These are phyloP conservation scores for Eretmocerus hayati DNA, from an alignment of 2,888 invertebrate species.

Conservation along the genomic window DNA sequence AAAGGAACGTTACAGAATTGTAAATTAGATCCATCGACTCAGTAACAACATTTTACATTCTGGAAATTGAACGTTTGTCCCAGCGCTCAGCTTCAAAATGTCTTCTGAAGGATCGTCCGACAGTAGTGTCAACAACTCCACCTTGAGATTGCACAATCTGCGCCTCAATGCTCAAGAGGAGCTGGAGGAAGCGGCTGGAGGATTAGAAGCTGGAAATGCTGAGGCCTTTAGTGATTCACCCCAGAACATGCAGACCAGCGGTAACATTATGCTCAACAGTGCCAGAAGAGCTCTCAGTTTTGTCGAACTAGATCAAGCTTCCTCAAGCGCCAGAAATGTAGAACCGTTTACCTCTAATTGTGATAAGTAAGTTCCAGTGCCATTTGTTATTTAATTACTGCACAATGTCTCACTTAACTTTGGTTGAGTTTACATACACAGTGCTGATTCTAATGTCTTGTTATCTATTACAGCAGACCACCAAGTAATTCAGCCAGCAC, in stretches of 20 bases:
- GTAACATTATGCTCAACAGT: slow-evolving; percentile 32
- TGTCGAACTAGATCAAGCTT: slow-evolving; percentile 34
- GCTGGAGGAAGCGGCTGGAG: slow-evolving; percentile 21
- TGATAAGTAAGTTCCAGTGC: slow-evolving; percentile 33
- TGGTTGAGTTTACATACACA: too few relatives aligned
- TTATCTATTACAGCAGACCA: slow-evolving; percentile 33
- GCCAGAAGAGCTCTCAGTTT: slow-evolving; percentile 35
- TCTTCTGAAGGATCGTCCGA: slow-evolving; percentile 33
- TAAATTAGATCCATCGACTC: too few relatives aligned
- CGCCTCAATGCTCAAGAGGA: slow-evolving; percentile 28
- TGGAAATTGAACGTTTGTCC: too few relatives aligned
- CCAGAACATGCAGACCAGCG: slow-evolving; percentile 34
- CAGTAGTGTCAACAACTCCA: slow-evolving; percentile 29
- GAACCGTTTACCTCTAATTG: slow-evolving; percentile 31
- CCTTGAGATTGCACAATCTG: slow-evolving; percentile 30
- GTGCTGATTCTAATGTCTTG: not conserved
- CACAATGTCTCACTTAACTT: too few relatives aligned
- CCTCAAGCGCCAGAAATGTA: slow-evolving; percentile 25
- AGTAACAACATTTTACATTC: too few relatives aligned
- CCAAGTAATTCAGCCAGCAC: slow-evolving; percentile 36
- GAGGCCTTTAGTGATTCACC: slow-evolving; percentile 28
- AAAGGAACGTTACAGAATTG: too few relatives aligned
- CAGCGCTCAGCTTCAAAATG: slow-evolving; percentile 29
- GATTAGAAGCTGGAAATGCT: slow-evolving; percentile 20
- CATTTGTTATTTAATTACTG: too few relatives aligned